Evolutionary conservation across 2,113 vertebrate genomes (phyloP), one percentile per base, ranked within the genome.

Genomic region (Thalassoma bifasciatum): DNA sequence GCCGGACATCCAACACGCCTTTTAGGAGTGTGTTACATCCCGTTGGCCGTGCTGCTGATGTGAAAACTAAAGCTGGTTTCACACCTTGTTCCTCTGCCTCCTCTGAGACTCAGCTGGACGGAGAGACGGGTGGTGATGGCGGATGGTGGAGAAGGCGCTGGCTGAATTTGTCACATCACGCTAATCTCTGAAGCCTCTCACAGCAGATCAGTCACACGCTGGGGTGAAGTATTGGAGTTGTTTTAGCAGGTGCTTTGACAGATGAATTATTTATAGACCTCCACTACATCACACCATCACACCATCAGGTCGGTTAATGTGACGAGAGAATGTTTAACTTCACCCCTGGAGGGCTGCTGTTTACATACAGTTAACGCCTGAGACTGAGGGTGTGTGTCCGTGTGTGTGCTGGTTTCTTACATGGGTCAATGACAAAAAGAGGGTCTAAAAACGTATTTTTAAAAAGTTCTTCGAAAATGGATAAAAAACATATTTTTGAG

Each of bases 41-140:
- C 19, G 8, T 71, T 50, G 80, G 49, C 49, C 19, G 13, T 26
- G 22, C 24, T 46, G 44, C 4, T 59, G 65, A 79, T 67, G 73
- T 75, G 77, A 71, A 66, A 79, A 80, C 56, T 62, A 75, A 83
- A 84, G 82, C 89, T 85, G 51, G 71, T 88, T 87, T 89, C 81
- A 86, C 83, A 89, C 87, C 79, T 83, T 74, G 75, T 84, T 75
- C 56, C 22, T 66, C 62, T 36, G 58, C 75, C 76, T 88, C 76
- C 73, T 11, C 71, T 30, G 65, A 70, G 70, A 73, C 74, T 57
- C 44, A 10, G 10, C 71, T 72, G 72, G 72, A 80, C 23, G 21
- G 30, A 75, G 71, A 40, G 42, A 30, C 44, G 36, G 66, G 26
- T 40, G 66, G n/a, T n/a, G n/a, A n/a, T n/a, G n/a, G n/a, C n/a